Evolutionary conservation across 1,140 invertebrate genomes (phyloP).

Genomic region (Camponotus pennsylvanicus): DNA sequence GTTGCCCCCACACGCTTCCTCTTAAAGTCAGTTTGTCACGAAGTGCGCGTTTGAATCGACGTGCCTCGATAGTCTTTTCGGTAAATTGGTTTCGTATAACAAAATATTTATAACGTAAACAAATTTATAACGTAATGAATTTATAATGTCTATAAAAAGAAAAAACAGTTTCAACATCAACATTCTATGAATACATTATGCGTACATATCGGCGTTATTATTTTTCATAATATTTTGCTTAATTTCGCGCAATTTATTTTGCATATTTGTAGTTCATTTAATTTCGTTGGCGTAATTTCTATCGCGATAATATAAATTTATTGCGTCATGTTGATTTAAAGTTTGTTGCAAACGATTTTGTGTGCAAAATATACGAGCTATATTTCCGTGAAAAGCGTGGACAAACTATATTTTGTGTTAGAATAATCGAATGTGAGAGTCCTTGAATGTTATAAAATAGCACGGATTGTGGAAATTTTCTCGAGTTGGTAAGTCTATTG

Average conservation of each 20-base stretch:
- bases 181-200: not conserved
- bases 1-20: conserved; percentile 59
- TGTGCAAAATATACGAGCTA: conserved; percentile 11
- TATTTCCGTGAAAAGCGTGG: conserved; percentile 5
- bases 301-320: not conserved
- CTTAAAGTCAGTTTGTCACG: conserved; percentile 77
- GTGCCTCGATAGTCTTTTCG: conserved; percentile 62
- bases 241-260: conserved; percentile 34
- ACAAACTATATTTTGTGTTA: not conserved
- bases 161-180: not conserved
- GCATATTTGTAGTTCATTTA: conserved; percentile 27
- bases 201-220: not conserved
- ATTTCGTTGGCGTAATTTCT: conserved; percentile 17
- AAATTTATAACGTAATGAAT: not conserved
- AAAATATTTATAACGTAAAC: not conserved
- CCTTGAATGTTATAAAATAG: not conserved
- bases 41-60: conserved; percentile 74
- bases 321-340: conserved; percentile 1
- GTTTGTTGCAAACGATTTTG: conserved; percentile 8
- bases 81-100: conserved; percentile 39
- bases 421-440: conserved; percentile 24
- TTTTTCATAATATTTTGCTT: conserved; percentile 1
- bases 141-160: not conserved
- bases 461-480: conserved; percentile 25
- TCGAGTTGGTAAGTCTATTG: conserved; percentile 1